Conservation (phyloP, 1,140 invertebrate species). For the Drosophila mayri region DNA sequence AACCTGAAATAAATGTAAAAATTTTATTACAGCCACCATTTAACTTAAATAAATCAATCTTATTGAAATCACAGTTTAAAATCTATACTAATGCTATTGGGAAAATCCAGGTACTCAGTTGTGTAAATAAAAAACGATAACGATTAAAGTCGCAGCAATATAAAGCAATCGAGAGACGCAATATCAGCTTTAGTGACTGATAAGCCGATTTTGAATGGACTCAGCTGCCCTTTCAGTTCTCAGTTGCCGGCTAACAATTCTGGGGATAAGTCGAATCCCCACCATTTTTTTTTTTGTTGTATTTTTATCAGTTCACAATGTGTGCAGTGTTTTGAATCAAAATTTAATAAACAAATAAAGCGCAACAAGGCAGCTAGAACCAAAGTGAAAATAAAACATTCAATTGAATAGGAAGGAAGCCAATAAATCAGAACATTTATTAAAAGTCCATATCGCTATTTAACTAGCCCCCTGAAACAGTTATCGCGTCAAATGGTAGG, state of each 20-base stretch:
- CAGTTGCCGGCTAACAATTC: constrained; percentile 11
- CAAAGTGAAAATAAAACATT: not conserved
- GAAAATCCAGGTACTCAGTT: not conserved
- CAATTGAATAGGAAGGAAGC: not conserved
- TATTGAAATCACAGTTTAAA: not conserved
- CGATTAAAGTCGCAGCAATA: constrained; percentile 8
- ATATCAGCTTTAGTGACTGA: constrained; percentile 28
- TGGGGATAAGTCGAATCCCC: constrained; percentile 13
- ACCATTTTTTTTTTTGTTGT: not conserved
- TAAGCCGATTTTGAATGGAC: constrained; percentile 20
- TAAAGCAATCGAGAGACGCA: not conserved
- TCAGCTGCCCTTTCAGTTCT: not conserved
- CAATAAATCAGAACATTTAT: constrained; percentile 9
- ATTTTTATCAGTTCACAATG: not conserved
- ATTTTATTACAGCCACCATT: rapidly evolving
- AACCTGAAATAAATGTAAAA: no score
- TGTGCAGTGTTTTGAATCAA: constrained; percentile 17
- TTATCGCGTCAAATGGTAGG: constrained; percentile 12
- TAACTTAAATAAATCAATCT: not conserved
- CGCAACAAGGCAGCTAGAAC: not conserved
- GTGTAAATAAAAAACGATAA: constrained; percentile 17
- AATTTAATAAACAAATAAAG: constrained; percentile 5
- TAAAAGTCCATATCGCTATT: not conserved
- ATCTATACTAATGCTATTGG: not conserved
- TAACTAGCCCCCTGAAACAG: not conserved